Conservation (phyloP, 2,888 invertebrate genomes). For the Clivina fossor region DNA sequence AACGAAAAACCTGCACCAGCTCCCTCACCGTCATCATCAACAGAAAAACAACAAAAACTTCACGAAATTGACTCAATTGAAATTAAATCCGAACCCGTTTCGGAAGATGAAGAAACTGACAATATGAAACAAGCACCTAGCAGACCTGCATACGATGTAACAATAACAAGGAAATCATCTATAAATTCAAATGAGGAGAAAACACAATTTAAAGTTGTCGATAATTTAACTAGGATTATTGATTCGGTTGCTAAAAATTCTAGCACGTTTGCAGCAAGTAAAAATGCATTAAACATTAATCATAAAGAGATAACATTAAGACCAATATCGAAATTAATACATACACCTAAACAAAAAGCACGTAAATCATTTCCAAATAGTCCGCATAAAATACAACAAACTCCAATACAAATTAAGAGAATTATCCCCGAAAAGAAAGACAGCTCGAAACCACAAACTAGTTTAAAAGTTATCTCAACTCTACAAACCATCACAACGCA, state of each 20-base stretch:
- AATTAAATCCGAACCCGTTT: constrained; percentile 49
- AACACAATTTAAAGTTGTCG: constrained; percentile 40
- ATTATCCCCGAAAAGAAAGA: constrained; percentile 28
- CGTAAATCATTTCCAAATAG: constrained; percentile 48
- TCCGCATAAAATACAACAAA: constrained; percentile 23
- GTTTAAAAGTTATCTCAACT: constrained; percentile 25
- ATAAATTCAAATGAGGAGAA: too few species aligned
- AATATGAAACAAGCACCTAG: constrained; percentile 41
- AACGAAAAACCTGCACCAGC: not conserved
- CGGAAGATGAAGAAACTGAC: constrained; percentile 44
- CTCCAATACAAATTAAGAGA: constrained; percentile 26
- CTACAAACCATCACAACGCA: constrained; percentile 22
- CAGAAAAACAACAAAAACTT: constrained; percentile 2
- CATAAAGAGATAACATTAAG: constrained; percentile 28
- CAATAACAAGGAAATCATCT: too few species aligned
- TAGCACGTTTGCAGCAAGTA: too few species aligned
- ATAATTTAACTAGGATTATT: constrained; percentile 40
- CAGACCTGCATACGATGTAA: constrained; percentile 40
- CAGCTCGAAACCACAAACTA: constrained; percentile 2
- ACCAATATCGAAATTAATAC: constrained; percentile 28
- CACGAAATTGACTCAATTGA: constrained; percentile 36
- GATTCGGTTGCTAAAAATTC: constrained; percentile 40
- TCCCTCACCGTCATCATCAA: not conserved
- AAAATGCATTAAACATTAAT: constrained; percentile 38
- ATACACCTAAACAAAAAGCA: constrained; percentile 45